Percentiles rank a stretch among this genome's conserved stretches.
phyloP scores from a whole-genome alignment of 2,113 vertebrate genomes.

The Phaetusa simplex region DNA sequence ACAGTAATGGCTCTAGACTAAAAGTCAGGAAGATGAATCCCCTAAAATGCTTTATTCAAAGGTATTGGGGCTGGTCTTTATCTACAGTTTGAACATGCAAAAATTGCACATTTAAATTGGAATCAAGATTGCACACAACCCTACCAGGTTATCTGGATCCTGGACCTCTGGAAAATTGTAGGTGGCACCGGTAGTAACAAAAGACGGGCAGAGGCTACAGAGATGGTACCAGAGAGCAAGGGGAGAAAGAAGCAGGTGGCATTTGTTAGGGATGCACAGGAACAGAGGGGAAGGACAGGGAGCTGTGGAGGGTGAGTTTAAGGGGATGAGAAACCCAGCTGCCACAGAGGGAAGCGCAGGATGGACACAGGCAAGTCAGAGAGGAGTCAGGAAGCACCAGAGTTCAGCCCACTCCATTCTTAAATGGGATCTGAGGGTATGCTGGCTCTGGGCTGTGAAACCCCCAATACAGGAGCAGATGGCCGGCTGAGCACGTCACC shows the following conservation, averaged over 20 bases:
- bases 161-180: background rate
- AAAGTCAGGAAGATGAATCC: background rate
- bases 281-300: background rate
- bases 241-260: background rate
- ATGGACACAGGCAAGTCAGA: background rate
- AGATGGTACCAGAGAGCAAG: accelerated
- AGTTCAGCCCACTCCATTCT: background rate
- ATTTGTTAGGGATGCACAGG: background rate
- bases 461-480: background rate
- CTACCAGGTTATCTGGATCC: background rate
- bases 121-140: background rate
- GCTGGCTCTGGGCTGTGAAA: background rate
- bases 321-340: background rate
- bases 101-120: background rate
- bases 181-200: background rate
- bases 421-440: background rate
- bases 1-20: background rate
- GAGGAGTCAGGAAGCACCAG: background rate
- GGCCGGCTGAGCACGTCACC: background rate
- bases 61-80: background rate
- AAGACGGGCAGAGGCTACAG: background rate
- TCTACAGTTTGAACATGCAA: background rate
- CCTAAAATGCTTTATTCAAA: background rate
- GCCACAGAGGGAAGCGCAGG: background rate
- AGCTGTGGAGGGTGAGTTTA: background rate